Evolutionary conservation across 2,797 vertebrate species (phyloP), one percentile per base, ranked within the genome.

Genomic region (Scarus forsteni): DNA sequence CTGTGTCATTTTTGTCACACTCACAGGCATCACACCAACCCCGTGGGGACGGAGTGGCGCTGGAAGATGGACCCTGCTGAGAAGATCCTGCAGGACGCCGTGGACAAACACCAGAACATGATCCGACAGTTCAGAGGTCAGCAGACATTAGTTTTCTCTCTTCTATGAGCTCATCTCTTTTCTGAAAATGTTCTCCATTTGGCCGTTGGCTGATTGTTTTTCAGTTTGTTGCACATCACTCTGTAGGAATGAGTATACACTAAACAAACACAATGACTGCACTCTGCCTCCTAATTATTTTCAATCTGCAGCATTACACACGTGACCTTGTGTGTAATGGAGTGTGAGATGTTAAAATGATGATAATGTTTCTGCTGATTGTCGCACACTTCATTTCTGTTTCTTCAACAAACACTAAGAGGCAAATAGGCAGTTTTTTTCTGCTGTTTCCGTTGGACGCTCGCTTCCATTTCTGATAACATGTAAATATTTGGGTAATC

Each of bases 51-150:
- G 0, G 97, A 98, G 77, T 99, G 98, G 98, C 93, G 91, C 16
- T 99, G 98, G 98, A 97, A 98, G 81, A 96, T 96, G 96, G 97
- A 99, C 86, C 95, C 94, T 1, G 96, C 97, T 0, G 96, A 98
- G 74, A 80, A 93, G 77, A 99, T 99, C 88, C 86, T 99, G 60
- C 87, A 94, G 76, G 96, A 97, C 14, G 94, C 97, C 4, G 15
- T 98, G 11, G 95, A 97, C 80, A 97, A 96, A 77, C 98, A 99
- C 76, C 95, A 93, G 90, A 95, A 83, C 83, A 95, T 99, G 96
- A 97, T 99, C 59, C 95, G 92, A 43, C 96, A 98, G 77, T 99
- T 99, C 90, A 96, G 93, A 97, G 98, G 98, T 99, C 89, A 63
- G 36, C 34, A 49, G 12, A 12, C 9, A 9, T 19, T 8, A 44